phyloP scores from a whole-genome alignment of 2,888 invertebrate species.

The Tromatobia lineatoria region DNA sequence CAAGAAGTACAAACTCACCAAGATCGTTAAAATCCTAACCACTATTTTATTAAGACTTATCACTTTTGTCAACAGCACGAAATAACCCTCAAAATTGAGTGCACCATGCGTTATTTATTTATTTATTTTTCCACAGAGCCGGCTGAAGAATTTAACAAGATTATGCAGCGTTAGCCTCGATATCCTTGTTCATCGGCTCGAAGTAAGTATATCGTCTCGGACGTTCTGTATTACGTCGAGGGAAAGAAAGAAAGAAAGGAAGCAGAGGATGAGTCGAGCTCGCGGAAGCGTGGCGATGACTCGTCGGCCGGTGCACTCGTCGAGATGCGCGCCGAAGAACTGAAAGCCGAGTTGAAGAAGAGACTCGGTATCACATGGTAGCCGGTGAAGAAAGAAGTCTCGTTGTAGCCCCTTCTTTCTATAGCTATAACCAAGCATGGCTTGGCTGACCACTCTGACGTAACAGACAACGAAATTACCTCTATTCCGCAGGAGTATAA shows the following conservation, averaged over 20 bases:
- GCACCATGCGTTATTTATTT: constrained; percentile 1
- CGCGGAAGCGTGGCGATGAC: constrained; percentile 70
- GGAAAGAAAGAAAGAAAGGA: constrained; percentile 65
- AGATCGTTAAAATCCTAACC: neutral
- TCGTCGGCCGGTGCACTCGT: constrained; percentile 66
- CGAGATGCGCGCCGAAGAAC: constrained; percentile 69
- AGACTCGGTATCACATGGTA: constrained; percentile 62
- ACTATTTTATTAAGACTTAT: neutral
- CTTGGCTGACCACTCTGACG: constrained; percentile 83
- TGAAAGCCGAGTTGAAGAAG: constrained; percentile 59
- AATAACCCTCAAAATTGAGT: neutral
- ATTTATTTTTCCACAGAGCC: neutral
- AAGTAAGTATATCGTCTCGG: constrained; percentile 1
- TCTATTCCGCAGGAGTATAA: constrained; percentile 70
- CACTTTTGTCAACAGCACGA: neutral
- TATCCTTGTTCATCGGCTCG: constrained; percentile 39
- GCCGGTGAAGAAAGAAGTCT: constrained; percentile 53
- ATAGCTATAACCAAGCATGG: constrained; percentile 73
- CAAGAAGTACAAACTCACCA: constrained; percentile 20
- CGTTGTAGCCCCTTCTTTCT: constrained; percentile 42
- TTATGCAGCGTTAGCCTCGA: constrained; percentile 31
- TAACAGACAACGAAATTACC: constrained; percentile 83
- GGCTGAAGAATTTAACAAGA: neutral
- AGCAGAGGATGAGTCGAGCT: constrained; percentile 48
- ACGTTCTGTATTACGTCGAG: constrained; percentile 37